Evolutionary conservation across 2,888 invertebrate genomes (phyloP), one percentile per base, ranked within the genome.

Genomic region (Leucoma salicis): DNA sequence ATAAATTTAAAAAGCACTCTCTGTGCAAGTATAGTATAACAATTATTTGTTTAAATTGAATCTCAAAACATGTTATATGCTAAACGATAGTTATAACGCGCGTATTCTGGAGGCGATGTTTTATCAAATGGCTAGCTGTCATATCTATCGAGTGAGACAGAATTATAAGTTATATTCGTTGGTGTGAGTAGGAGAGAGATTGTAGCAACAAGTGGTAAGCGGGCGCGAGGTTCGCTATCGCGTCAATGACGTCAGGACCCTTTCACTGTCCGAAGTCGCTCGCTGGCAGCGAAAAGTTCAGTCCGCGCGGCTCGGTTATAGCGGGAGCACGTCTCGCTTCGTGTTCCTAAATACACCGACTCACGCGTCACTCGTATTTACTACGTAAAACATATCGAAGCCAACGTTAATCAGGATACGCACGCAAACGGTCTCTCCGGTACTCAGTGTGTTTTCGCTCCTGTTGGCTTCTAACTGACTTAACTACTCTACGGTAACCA

Each of bases 221-320:
- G 61, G 56, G 59, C 49, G 61, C 52, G 58, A 70, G 71, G 67
- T 68, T 68, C 57, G 67, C 78, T 91, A 89, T 87, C 85, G 83
- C 78, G 74, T 61, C 42, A 57, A 78, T 92, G 91, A 92, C 92
- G 92, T 92, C 91, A 91, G 53, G 78, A 70, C 80, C 86, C 87
- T 89, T 87, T 90, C 90, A 86, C 85, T 89, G 83, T 70, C 78
- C 77, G 76, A 74, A 76, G 76, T 78, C 74, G 60, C 57, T 55
- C 45, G 49, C 57, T 42, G 39, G 38, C 52, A 57, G 48, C 54
- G 55, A 39, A 55, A n/a, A 55, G 74, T 59, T 76, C 83, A 89
- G 88, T 89, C 83, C 82, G 76, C 81, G 89, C 85, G 88, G 83
- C 88, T 88, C 89, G 83, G 84, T 86, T 84, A 82, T 78, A 65